Conservation (phyloP, 92 coral and sea anemone genomes). For the Virgularia gustaviana region DNA sequence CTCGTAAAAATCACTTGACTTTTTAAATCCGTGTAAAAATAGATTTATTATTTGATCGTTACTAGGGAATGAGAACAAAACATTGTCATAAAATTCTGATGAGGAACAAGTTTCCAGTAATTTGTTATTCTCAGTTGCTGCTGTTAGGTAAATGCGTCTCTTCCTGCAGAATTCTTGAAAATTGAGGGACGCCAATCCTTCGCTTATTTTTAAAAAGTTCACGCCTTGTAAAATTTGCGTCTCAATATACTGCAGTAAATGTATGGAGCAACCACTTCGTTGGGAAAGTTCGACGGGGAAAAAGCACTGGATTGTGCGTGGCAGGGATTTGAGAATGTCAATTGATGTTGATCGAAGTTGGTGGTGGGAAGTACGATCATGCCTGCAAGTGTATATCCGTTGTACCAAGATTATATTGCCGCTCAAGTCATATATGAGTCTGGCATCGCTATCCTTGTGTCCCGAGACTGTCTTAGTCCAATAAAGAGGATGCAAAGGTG, state of each 20-base stretch:
- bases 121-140: neutral
- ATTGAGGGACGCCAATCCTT: conserved; percentile 26
- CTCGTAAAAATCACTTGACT: conserved; percentile 1
- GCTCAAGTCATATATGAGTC: conserved; percentile 16
- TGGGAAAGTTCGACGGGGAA: conserved; percentile 26
- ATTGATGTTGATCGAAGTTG: conserved; percentile 19
- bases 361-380: conserved; percentile 9
- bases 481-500: conserved; percentile 19
- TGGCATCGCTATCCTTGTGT: conserved; percentile 22
- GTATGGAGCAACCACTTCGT: conserved; percentile 7
- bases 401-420: conserved; percentile 25
- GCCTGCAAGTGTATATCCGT: conserved; percentile 23
- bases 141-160: neutral
- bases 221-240: conserved; percentile 15
- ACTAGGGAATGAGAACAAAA: conserved; percentile 33
- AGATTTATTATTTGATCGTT: conserved; percentile 26
- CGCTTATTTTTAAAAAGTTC: conserved; percentile 36
- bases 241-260: conserved; percentile 8
- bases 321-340: conserved; percentile 21
- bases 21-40: conserved; percentile 16
- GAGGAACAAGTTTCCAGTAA: too few relatives aligned
- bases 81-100: conserved; percentile 16
- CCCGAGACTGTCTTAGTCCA: conserved; percentile 17
- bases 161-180: conserved; percentile 23
- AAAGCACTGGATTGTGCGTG: conserved; percentile 13